phyloP scores from a whole-genome alignment of 2,113 vertebrate species.

The Etheostoma spectabile region DNA sequence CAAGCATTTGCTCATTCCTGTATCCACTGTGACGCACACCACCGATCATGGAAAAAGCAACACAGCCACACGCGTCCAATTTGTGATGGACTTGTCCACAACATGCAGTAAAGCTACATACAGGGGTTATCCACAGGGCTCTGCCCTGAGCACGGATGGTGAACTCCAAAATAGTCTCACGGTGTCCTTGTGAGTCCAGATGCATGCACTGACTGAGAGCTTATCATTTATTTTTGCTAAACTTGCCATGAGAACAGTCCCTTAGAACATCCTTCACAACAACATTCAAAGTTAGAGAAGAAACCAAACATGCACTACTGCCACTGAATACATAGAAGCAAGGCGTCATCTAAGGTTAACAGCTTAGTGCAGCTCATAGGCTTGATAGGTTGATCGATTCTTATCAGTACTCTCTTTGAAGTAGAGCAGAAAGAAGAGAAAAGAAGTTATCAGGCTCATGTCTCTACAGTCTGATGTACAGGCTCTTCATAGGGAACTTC shows the following conservation, averaged over 20 bases:
- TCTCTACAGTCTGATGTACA: background rate
- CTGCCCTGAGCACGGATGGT: conserved; percentile 11
- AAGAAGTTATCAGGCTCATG: background rate
- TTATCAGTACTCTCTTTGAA: conserved; percentile 1
- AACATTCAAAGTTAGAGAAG: background rate
- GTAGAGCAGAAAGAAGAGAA: background rate
- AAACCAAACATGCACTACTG: background rate
- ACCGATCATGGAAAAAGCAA: conserved; percentile 40
- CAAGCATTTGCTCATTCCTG: conserved; percentile 41
- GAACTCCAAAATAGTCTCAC: conserved; percentile 43
- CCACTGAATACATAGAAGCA: background rate
- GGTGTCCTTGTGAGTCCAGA: conserved; percentile 61
- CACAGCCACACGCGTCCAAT: conserved; percentile 28
- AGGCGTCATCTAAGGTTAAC: background rate
- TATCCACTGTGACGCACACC: conserved; percentile 44
- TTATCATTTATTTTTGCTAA: conserved; percentile 36
- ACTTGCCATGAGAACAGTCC: conserved; percentile 44
- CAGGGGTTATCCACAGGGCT: conserved; percentile 44
- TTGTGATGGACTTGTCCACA: conserved; percentile 9
- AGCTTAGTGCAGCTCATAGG: background rate
- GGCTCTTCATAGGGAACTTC: background rate
- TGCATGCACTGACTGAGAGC: conserved; percentile 32
- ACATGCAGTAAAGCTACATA: conserved; percentile 25
- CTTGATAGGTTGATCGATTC: background rate
- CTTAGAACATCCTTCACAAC: conserved; percentile 25